These are phyloP conservation scores for Nixonia krombeini DNA, from an alignment of 1,140 invertebrate species.

Conservation along the genomic window DNA sequence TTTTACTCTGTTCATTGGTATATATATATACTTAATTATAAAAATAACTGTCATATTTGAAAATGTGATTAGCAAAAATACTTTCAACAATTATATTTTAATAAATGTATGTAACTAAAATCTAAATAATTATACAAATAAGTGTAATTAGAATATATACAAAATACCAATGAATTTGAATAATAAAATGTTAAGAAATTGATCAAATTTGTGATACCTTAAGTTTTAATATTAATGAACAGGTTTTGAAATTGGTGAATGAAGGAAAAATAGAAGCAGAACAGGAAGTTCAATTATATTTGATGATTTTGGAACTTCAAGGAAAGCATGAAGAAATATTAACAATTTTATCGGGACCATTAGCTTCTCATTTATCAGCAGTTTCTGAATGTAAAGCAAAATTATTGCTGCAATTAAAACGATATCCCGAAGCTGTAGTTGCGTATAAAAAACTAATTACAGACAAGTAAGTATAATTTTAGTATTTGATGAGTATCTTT, in stretches of 20 bases:
- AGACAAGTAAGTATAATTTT: constrained; percentile 75
- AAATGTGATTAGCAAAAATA: no score
- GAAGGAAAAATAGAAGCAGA: constrained; percentile 94
- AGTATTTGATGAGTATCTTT: no score
- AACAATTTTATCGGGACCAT: constrained; percentile 82
- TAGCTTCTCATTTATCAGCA: constrained; percentile 76
- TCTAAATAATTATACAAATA: no score
- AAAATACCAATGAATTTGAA: not conserved
- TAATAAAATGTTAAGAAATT: no score
- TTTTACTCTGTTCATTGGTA: no score
- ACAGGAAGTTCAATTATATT: constrained; percentile 91
- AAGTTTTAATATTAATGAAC: not conserved
- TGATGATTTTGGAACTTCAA: constrained; percentile 91
- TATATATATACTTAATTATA: no score
- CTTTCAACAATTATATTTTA: no score
- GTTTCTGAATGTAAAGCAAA: constrained; percentile 80
- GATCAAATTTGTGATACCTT: no score
- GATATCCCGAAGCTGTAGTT: constrained; percentile 80
- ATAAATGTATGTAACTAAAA: no score
- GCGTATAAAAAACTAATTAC: constrained; percentile 79
- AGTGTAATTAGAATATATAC: not conserved
- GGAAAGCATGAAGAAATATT: constrained; percentile 87
- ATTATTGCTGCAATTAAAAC: constrained; percentile 80
- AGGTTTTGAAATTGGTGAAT: constrained; percentile 88
- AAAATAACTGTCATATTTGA: no score